Conservation (phyloP, 2,888 invertebrate species). For the Dasypolia templi region DNA sequence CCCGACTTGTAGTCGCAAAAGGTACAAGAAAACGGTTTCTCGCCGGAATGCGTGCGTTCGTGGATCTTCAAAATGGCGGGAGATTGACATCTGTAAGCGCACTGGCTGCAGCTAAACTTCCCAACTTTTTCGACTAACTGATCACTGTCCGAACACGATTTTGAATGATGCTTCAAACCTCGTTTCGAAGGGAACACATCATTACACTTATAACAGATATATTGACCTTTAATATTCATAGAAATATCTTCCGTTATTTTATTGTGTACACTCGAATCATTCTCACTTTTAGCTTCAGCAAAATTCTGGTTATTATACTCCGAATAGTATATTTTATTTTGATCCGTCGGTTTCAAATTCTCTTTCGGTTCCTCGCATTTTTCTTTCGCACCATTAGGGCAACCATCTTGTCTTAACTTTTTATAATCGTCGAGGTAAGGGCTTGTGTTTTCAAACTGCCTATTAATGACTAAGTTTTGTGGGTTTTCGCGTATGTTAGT, state of each 20-base stretch:
- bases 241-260: conserved; percentile 78
- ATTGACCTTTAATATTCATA: conserved; percentile 84
- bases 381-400: conserved; percentile 67
- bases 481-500: conserved; percentile 80
- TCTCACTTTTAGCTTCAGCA: conserved; percentile 64
- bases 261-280: conserved; percentile 71
- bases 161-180: conserved; percentile 83
- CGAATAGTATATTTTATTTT: conserved; percentile 81
- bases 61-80: conserved; percentile 89
- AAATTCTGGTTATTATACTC: conserved; percentile 71
- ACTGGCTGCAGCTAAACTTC: conserved; percentile 84
- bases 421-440: conserved; percentile 80
- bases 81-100: conserved; percentile 87
- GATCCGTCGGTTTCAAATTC: conserved; percentile 81
- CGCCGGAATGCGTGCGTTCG: conserved; percentile 87
- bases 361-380: conserved; percentile 84
- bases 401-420: conserved; percentile 75
- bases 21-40: conserved; percentile 87
- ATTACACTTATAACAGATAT: conserved; percentile 84
- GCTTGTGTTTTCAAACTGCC: conserved; percentile 81
- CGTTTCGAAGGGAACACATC: conserved; percentile 83
- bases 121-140: conserved; percentile 78
- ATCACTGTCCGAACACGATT: conserved; percentile 72
- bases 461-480: conserved; percentile 84
- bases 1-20: conserved; percentile 89